phyloP scores from a whole-genome alignment of 2,888 invertebrate genomes.

The Eremobia ochroleuca region DNA sequence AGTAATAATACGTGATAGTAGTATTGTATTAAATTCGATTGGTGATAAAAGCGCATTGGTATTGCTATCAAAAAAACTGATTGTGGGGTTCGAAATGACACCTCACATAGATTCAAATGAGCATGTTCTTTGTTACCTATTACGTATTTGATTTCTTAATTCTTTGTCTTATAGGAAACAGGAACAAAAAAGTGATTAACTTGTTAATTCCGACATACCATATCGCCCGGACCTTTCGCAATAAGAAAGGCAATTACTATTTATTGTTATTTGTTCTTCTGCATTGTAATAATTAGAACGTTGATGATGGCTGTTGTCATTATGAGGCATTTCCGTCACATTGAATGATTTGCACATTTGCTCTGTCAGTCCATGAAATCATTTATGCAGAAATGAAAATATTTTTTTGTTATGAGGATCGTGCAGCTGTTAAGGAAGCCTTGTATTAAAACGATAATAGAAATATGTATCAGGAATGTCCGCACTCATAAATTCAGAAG shows the following conservation, averaged over 20 bases:
- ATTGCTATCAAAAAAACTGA: neutral
- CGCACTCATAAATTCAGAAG: neutral
- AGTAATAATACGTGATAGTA: slow-evolving; percentile 14
- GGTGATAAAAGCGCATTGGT: neutral
- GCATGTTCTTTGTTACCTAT: neutral
- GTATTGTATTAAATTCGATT: neutral
- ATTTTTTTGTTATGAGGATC: neutral
- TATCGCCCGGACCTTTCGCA: slow-evolving; percentile 31
- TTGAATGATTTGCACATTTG: slow-evolving; percentile 18
- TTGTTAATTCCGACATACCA: slow-evolving; percentile 25
- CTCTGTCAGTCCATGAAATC: neutral
- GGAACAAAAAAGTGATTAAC: slow-evolving; percentile 17
- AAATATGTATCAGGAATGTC: neutral
- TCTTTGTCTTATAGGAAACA: slow-evolving; percentile 3
- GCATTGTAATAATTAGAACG: slow-evolving; percentile 36
- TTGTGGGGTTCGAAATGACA: neutral
- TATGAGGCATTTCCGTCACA: slow-evolving; percentile 39
- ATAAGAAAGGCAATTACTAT: slow-evolving; percentile 49
- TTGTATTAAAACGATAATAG: neutral
- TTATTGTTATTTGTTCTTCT: slow-evolving; percentile 51
- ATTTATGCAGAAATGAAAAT: neutral
- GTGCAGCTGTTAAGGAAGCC: neutral
- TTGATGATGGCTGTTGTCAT: slow-evolving; percentile 16
- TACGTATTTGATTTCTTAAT: slow-evolving; percentile 15
- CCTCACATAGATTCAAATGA: neutral